Conservation (phyloP, 92 coral and sea anemone genomes). For the Phenganax marumi region DNA sequence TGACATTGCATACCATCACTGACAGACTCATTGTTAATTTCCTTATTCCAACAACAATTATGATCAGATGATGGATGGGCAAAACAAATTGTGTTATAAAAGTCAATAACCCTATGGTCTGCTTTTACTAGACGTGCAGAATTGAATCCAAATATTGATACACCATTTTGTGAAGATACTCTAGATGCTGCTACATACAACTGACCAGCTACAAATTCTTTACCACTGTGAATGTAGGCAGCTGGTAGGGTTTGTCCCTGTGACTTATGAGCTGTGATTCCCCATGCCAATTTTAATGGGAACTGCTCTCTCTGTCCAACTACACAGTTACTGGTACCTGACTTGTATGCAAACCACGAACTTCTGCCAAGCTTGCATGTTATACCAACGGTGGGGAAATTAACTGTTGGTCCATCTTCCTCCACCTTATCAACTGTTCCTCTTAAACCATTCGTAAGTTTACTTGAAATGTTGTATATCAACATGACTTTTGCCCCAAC, state of each 20-base stretch:
- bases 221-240: slow-evolving; percentile 38
- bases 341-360: slow-evolving; percentile 35
- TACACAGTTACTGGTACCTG: slow-evolving; percentile 13
- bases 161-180: slow-evolving; percentile 9
- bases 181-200: slow-evolving; percentile 47
- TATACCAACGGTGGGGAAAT: slow-evolving; percentile 40
- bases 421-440: slow-evolving; percentile 23
- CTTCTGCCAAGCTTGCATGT: slow-evolving; percentile 6
- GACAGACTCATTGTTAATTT: background rate
- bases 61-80: background rate
- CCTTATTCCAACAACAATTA: background rate
- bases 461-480: slow-evolving; percentile 40
- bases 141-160: slow-evolving; percentile 31
- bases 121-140: background rate
- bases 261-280: slow-evolving; percentile 23
- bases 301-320: slow-evolving; percentile 43
- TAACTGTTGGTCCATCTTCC: slow-evolving; percentile 1
- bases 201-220: slow-evolving; percentile 48
- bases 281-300: slow-evolving; percentile 44
- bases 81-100: background rate
- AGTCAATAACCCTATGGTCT: slow-evolving; percentile 9
- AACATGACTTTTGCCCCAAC: slow-evolving; percentile 58
- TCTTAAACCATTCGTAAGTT: slow-evolving; percentile 48
- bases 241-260: slow-evolving; percentile 35
- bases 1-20: background rate